phyloP scores from a whole-genome alignment of 2,888 invertebrate genomes.

The Pachydiplax longipennis region DNA sequence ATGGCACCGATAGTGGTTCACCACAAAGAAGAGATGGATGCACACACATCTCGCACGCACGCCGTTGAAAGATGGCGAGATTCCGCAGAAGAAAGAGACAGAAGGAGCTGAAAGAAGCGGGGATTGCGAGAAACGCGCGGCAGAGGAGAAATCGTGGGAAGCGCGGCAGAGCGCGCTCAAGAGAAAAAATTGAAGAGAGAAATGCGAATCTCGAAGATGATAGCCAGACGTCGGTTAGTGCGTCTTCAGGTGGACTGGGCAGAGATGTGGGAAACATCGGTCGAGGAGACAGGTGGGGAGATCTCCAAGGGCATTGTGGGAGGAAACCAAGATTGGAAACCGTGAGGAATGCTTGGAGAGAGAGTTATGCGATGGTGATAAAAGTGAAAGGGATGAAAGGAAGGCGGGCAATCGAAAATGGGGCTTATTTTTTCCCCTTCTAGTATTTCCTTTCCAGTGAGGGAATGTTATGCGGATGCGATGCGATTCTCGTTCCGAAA shows the following conservation, averaged over 20 bases:
- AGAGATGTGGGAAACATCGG: conserved; percentile 18
- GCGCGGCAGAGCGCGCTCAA: background rate
- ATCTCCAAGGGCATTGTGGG: background rate
- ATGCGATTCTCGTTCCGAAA: background rate
- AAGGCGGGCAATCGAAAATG: background rate
- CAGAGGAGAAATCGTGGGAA: background rate
- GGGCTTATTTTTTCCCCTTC: background rate
- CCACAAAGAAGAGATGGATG: background rate
- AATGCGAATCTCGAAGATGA: no score
- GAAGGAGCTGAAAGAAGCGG: background rate
- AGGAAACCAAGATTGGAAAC: background rate
- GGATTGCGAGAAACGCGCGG: background rate
- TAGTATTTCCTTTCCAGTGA: background rate
- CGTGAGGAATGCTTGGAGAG: background rate
- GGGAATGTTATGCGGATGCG: background rate
- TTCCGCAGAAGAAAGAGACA: background rate
- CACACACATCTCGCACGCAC: no score
- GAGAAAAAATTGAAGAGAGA: no score
- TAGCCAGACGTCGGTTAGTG: background rate
- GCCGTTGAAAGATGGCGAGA: background rate
- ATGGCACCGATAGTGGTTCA: background rate
- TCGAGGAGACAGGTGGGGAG: conserved; percentile 18
- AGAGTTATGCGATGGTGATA: background rate
- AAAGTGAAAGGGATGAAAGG: background rate
- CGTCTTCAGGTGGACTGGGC: conserved; percentile 11